Evolutionary conservation across 2,113 vertebrate genomes (phyloP).

Genomic region (Prunella fulvescens): DNA sequence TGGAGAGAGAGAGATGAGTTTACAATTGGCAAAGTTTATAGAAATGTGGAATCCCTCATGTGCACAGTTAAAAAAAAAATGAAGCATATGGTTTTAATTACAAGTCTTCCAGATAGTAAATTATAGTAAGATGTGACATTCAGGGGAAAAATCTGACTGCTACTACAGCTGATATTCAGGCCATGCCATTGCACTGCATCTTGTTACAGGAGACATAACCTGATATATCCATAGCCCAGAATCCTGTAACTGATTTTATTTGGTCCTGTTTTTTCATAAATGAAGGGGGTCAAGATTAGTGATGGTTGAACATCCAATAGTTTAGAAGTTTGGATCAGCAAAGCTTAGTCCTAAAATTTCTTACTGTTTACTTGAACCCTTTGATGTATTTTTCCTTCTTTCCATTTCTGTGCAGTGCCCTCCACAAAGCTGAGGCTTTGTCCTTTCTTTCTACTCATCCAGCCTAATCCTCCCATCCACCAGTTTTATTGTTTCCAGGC

Average conservation of each 20-base stretch:
- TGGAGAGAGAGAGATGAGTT: not conserved
- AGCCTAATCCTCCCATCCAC: not conserved
- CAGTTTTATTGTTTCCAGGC: not conserved
- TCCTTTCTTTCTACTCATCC: not conserved
- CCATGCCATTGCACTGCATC: not conserved
- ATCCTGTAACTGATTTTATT: slow-evolving; percentile 45
- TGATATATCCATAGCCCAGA: not conserved
- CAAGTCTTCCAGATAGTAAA: slow-evolving; percentile 37
- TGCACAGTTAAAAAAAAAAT: not conserved
- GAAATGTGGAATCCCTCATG: not conserved
- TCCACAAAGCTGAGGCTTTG: not conserved
- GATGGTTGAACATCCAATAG: not conserved
- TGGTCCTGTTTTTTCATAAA: slow-evolving; percentile 40
- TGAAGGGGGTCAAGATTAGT: not conserved
- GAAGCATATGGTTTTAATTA: slow-evolving; percentile 39
- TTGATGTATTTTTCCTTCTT: not conserved
- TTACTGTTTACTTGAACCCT: not conserved
- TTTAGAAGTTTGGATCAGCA: not conserved
- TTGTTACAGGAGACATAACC: slow-evolving; percentile 19
- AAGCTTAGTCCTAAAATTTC: slow-evolving; percentile 14
- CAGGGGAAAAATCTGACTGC: not conserved
- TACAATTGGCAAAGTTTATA: slow-evolving; percentile 9
- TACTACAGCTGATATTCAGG: not conserved
- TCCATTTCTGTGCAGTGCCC: not conserved
- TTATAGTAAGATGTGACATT: slow-evolving; percentile 16